Conservation (phyloP, 2,113 vertebrate genomes). For the Platycercus adscitus region DNA sequence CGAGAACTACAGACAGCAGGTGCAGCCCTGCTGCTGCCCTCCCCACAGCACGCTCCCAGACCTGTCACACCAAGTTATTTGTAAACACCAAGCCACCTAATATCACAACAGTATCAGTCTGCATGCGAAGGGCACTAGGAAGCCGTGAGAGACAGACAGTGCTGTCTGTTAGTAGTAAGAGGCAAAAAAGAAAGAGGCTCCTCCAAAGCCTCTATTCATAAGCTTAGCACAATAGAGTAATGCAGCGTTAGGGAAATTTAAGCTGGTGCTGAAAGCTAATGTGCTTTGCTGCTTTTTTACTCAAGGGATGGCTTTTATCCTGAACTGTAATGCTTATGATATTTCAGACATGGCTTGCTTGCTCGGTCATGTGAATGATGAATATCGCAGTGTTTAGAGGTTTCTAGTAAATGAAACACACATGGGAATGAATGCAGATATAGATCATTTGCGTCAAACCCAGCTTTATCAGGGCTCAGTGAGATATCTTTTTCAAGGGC, state of each 20-base stretch:
- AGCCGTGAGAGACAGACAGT: not conserved
- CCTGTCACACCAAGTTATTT: not conserved
- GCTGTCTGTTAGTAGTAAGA: not conserved
- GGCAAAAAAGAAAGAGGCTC: not conserved
- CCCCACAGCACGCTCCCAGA: not conserved
- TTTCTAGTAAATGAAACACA: slow-evolving; percentile 19
- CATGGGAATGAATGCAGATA: slow-evolving; percentile 22
- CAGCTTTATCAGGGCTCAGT: not conserved
- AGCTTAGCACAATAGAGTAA: not conserved
- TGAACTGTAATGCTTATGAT: not conserved
- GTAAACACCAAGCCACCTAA: not conserved
- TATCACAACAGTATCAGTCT: not conserved
- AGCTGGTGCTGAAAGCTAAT: not conserved
- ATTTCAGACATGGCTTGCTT: slow-evolving; percentile 35
- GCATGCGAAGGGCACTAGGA: not conserved
- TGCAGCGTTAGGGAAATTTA: slow-evolving; percentile 8
- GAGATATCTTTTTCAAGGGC: slow-evolving; percentile 42
- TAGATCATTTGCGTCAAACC: slow-evolving; percentile 18
- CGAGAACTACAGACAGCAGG: not conserved
- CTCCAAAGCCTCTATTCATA: slow-evolving; percentile 20
- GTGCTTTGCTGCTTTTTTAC: slow-evolving; percentile 28
- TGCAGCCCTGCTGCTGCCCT: not conserved
- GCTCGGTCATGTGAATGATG: slow-evolving; percentile 46
- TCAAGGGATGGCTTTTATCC: slow-evolving; percentile 39
- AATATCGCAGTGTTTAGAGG: not conserved